Evolutionary conservation across 1,140 invertebrate species (phyloP).

Genomic region (Trichomalopsis sarcophagae): DNA sequence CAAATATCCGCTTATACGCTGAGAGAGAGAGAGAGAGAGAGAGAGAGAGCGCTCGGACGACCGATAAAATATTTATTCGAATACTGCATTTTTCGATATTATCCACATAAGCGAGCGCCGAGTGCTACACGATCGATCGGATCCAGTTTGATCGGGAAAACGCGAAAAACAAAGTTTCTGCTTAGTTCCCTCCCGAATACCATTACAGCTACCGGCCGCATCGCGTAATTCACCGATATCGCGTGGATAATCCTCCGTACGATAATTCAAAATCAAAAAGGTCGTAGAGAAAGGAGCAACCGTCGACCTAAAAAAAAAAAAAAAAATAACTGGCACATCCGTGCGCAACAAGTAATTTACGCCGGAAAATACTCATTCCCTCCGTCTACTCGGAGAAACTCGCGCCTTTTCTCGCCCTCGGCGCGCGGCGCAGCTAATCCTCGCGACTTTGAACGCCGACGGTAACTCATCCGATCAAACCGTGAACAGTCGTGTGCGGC

Average conservation of each 20-base stretch:
- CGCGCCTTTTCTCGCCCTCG: neutral
- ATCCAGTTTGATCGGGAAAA: neutral
- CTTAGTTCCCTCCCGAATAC: neutral
- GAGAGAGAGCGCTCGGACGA: neutral
- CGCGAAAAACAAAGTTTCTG: neutral
- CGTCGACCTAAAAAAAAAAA: slow-evolving; percentile 10
- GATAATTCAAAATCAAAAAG: neutral
- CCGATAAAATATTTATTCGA: slow-evolving; percentile 28
- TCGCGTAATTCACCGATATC: neutral
- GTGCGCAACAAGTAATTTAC: slow-evolving; percentile 50
- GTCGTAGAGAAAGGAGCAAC: neutral
- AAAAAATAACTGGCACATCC: neutral
- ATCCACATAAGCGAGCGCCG: neutral
- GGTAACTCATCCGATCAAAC: slow-evolving; percentile 71
- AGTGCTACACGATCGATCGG: neutral
- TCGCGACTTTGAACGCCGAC: slow-evolving; percentile 58
- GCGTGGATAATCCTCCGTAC: neutral
- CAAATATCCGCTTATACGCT: neutral
- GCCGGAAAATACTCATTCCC: slow-evolving; percentile 20
- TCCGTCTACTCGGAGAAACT: slow-evolving; percentile 29
- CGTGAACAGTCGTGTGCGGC: slow-evolving; percentile 65
- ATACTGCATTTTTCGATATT: slow-evolving; percentile 1
- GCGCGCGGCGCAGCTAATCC: slow-evolving; percentile 19
- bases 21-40: neutral
- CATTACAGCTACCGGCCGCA: neutral